Base-by-base conservation (phyloP, 2,888 invertebrate genomes). In the Acrobeloides nanus region DNA sequence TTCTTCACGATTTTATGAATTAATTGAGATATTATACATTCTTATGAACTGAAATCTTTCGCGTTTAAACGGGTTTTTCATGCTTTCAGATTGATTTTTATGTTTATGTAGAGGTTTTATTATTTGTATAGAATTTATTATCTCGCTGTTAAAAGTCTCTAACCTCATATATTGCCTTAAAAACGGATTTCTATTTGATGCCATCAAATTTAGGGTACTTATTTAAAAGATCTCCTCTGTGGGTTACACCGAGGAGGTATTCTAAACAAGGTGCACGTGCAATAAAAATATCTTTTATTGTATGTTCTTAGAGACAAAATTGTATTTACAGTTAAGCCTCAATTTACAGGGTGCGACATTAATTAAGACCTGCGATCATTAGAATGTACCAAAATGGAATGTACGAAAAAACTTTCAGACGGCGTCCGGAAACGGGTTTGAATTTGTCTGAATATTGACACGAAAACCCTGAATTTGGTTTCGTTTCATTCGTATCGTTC, bases 1-100 rank as follows among this genome's bases (percentile, higher is more conserved):
- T n/a, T n/a, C n/a, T n/a, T n/a, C n/a, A n/a, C n/a, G n/a, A n/a
- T n/a, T n/a, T n/a, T n/a, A n/a, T n/a, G n/a, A n/a, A n/a, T n/a
- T n/a, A n/a, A n/a, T n/a, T n/a, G n/a, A n/a, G n/a, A n/a, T n/a
- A n/a, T n/a, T n/a, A n/a, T n/a, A n/a, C n/a, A n/a, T n/a, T n/a
- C n/a, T n/a, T n/a, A n/a, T n/a, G n/a, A n/a, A 15, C 23, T 24
- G 25, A 7, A 7, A 7, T 33, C 6, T 33, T 6, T 6, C 20
- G n/a, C n/a, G n/a, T 4, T 34, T 34, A 12, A 34, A 3, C 10
- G 10, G 23, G 21, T 34, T 34, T 34, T 12, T 4, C 17, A 32
- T 32, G 20, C 10, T 24, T n/a, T 24, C 25, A 35, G 35, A n/a
- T n/a, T 35, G 23, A 35, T 12, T n/a, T 35, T 35, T 35, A 35